These are phyloP conservation scores for Stenodera caucasica DNA, from an alignment of 2,888 invertebrate species.

Conservation along the genomic window DNA sequence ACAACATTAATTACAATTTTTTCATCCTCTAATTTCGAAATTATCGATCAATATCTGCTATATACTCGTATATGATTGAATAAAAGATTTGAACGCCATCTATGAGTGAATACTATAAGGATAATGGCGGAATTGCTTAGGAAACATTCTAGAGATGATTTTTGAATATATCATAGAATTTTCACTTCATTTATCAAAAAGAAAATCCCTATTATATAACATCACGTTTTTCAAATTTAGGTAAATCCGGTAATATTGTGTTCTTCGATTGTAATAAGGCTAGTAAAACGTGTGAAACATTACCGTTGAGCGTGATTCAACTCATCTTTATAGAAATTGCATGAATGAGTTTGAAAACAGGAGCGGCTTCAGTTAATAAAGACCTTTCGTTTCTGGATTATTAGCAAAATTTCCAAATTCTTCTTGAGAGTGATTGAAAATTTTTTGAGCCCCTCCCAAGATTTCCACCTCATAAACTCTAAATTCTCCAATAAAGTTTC, in stretches of 20 bases:
- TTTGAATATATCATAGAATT: slow-evolving; percentile 11
- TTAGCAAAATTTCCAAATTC: too few relatives aligned
- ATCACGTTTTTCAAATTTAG: slow-evolving; percentile 24
- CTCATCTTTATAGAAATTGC: neutral
- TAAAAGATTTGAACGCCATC: slow-evolving; percentile 18
- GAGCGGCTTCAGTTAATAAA: too few relatives aligned
- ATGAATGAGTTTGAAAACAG: neutral
- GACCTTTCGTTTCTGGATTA: neutral
- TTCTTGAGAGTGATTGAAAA: too few relatives aligned
- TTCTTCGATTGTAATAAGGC: slow-evolving; percentile 25
- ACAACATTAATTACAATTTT: slow-evolving; percentile 18
- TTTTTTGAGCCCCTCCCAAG: too few relatives aligned
- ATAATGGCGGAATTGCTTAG: slow-evolving; percentile 17
- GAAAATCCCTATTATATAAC: slow-evolving; percentile 17
- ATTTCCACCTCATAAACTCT: too few relatives aligned
- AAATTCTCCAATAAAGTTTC: too few relatives aligned
- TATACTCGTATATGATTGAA: too few relatives aligned
- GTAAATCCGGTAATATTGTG: slow-evolving; percentile 26
- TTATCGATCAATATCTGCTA: too few relatives aligned
- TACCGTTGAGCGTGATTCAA: slow-evolving; percentile 19
- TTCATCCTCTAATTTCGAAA: too few relatives aligned
- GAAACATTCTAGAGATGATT: slow-evolving; percentile 17
- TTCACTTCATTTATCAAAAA: slow-evolving; percentile 24
- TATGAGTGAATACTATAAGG: slow-evolving; percentile 17
- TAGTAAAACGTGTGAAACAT: slow-evolving; percentile 30